Percentiles rank a stretch among this genome's conserved stretches.
Conservation (phyloP, 1,140 invertebrate species). For the Neodiprion fabricii region DNA sequence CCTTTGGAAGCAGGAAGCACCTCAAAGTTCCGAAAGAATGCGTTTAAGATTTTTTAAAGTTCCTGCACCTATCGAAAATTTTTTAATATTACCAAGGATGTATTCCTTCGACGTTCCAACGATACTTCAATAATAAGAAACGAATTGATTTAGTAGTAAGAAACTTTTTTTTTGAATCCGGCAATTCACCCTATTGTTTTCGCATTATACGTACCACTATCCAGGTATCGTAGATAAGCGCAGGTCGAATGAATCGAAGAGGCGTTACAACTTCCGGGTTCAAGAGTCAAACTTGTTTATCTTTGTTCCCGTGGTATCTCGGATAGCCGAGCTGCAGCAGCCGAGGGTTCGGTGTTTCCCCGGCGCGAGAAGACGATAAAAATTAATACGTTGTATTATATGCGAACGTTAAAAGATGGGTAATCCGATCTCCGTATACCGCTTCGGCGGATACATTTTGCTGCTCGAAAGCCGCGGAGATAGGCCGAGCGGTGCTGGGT, state of each 20-base stretch:
- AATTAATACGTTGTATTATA: background rate
- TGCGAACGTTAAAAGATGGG: background rate
- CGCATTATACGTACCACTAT: no score
- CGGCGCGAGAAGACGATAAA: slow-evolving; percentile 1
- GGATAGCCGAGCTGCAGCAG: background rate
- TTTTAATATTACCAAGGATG: no score
- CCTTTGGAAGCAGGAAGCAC: no score
- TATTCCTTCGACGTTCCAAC: no score
- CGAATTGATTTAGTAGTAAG: no score
- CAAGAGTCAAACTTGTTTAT: slow-evolving; percentile 7
- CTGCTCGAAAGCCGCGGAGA: background rate
- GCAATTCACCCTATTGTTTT: no score
- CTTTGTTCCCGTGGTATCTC: background rate
- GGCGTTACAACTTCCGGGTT: background rate
- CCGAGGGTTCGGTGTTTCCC: background rate
- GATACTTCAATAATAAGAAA: no score
- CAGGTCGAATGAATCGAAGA: background rate
- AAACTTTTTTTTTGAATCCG: no score
- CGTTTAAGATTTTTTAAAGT: no score
- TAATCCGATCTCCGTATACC: background rate
- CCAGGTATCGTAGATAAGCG: background rate
- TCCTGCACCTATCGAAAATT: no score
- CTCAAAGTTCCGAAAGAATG: no score
- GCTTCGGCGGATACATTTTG: background rate
- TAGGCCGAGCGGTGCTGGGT: background rate